These are phyloP conservation scores for Acleris holmiana DNA, from an alignment of 2,888 invertebrate species.

Conservation along the genomic window DNA sequence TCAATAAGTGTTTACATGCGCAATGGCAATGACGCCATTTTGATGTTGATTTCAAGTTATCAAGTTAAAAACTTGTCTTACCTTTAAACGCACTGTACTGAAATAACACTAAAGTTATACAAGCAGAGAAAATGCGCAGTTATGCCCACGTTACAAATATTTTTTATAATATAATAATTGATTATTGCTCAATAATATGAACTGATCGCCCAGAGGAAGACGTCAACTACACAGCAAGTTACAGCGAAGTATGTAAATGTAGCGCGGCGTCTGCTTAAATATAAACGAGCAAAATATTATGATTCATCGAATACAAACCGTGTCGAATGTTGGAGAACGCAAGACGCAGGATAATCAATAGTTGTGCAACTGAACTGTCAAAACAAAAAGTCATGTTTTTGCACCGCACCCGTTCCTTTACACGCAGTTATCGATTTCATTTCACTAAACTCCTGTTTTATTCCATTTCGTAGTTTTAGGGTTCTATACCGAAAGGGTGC, in stretches of 20 bases:
- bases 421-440: neutral
- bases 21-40: neutral
- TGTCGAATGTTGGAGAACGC: conserved; percentile 56
- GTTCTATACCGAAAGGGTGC: too few species aligned
- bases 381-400: conserved; percentile 40
- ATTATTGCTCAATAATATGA: neutral
- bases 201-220: neutral
- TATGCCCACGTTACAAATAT: conserved; percentile 7
- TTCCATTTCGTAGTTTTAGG: too few species aligned
- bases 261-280: conserved; percentile 49
- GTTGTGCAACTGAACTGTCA: conserved; percentile 41
- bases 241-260: conserved; percentile 50
- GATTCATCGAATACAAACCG: conserved; percentile 54
- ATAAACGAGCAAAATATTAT: conserved; percentile 52
- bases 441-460: too few species aligned
- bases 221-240: conserved; percentile 42
- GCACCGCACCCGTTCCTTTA: conserved; percentile 4
- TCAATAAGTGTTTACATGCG: neutral
- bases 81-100: neutral
- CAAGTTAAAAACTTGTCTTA: neutral
- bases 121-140: too few species aligned
- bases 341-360: conserved; percentile 43
- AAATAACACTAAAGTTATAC: too few species aligned
- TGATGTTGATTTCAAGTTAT: neutral
- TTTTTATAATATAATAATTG: conserved; percentile 35